phyloP scores from a whole-genome alignment of 2,888 invertebrate species.

The Congeria kusceri region DNA sequence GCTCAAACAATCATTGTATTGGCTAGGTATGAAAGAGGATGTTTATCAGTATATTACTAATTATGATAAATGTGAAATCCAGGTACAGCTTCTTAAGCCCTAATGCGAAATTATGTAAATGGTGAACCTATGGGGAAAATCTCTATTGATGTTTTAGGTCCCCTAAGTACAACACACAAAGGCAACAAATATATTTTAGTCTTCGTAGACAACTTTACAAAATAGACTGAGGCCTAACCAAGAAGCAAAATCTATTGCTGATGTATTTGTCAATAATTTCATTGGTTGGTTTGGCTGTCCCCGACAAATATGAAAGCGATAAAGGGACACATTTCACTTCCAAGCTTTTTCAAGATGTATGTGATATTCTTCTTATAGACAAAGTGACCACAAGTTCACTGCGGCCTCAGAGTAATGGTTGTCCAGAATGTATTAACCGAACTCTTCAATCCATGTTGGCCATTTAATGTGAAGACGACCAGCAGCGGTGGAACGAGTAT shows the following conservation, averaged over 20 bases:
- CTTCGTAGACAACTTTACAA: conserved; percentile 37
- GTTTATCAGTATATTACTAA: conserved; percentile 22
- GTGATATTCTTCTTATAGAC: conserved; percentile 43
- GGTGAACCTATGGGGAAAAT: conserved; percentile 63
- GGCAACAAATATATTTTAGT: conserved; percentile 63
- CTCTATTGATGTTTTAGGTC: conserved; percentile 41
- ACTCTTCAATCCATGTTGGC: conserved; percentile 57
- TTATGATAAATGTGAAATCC: conserved; percentile 53
- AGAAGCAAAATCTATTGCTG: conserved; percentile 49
- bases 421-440: too few relatives aligned
- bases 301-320: too few relatives aligned
- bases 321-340: conserved; percentile 44
- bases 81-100: conserved; percentile 13
- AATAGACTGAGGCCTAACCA: conserved; percentile 59
- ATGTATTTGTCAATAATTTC: conserved; percentile 53
- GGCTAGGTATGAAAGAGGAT: conserved; percentile 49
- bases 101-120: conserved; percentile 29
- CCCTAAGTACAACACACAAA: too few relatives aligned
- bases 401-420: conserved; percentile 67
- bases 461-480: conserved; percentile 65
- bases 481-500: conserved; percentile 72
- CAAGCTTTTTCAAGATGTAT: conserved; percentile 36
- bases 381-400: conserved; percentile 45
- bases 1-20: too few relatives aligned
- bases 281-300: too few relatives aligned